These are phyloP conservation scores for fruit fly (Drosophila melanogaster) DNA, from an alignment of 1,140 invertebrate genomes.

Conservation along the genomic window Release_6_plus_ISO1_MT NT_037436.4:11240001-11240500, in stretches of 20 bases:
- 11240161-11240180: slow-evolving; percentile 49
- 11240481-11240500: background rate
- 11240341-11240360: slow-evolving; percentile 21
- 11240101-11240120: slow-evolving; percentile 1
- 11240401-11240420: slow-evolving; percentile 7
- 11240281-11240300: background rate
- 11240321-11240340: slow-evolving; percentile 50
- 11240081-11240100: too few relatives aligned
- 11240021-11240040: too few relatives aligned
- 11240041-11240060: too few relatives aligned
- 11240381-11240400: slow-evolving; percentile 27
- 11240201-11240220: slow-evolving; percentile 33
- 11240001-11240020: background rate
- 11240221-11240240: slow-evolving; percentile 37
- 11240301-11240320: slow-evolving; percentile 27
- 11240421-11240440: slow-evolving; percentile 11
- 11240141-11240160: slow-evolving; percentile 35
- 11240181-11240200: slow-evolving; percentile 48
- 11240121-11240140: rapidly evolving
- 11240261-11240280: background rate
- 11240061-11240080: too few relatives aligned
- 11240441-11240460: slow-evolving; percentile 20
- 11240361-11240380: slow-evolving; percentile 26
- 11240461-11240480: slow-evolving; percentile 3
- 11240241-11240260: slow-evolving; percentile 5